Evolutionary conservation across 2,113 vertebrate species (phyloP).

Genomic region (Cavia porcellus): DNA sequence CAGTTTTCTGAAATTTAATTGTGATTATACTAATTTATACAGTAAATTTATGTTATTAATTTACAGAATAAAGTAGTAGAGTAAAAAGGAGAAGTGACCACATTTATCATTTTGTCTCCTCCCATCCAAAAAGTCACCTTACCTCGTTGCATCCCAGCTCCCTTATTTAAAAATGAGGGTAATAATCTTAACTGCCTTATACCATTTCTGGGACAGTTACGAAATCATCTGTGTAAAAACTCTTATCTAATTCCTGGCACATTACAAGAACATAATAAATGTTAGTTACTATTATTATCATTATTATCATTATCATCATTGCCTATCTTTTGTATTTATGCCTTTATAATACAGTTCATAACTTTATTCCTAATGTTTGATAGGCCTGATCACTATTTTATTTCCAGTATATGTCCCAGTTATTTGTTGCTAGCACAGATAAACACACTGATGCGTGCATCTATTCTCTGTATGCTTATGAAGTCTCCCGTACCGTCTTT

Average conservation of each 20-base stretch:
- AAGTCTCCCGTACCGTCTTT: neutral
- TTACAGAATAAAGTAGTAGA: conserved; percentile 31
- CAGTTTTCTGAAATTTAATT: conserved; percentile 42
- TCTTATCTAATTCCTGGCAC: neutral
- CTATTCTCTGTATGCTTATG: neutral
- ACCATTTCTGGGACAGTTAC: conserved; percentile 11
- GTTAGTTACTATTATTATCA: neutral
- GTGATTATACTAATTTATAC: conserved; percentile 24
- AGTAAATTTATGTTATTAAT: conserved; percentile 39
- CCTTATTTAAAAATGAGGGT: neutral
- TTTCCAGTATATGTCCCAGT: neutral
- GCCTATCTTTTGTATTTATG: neutral
- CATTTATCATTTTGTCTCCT: conserved; percentile 30
- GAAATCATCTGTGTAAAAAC: neutral
- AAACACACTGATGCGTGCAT: neutral
- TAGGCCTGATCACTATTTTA: neutral
- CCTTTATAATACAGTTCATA: neutral
- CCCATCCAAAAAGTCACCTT: neutral
- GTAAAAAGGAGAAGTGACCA: conserved; percentile 49
- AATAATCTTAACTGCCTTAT: neutral
- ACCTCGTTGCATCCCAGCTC: neutral
- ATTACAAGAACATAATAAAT: conserved; percentile 24
- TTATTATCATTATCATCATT: neutral
- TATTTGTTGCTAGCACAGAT: neutral
- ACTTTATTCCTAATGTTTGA: neutral